A percentile compares a stretch with the other conserved stretches of the same genome.
Evolutionary conservation across 2,888 invertebrate species (phyloP).

Genomic region (Athrips mouffetella): DNA sequence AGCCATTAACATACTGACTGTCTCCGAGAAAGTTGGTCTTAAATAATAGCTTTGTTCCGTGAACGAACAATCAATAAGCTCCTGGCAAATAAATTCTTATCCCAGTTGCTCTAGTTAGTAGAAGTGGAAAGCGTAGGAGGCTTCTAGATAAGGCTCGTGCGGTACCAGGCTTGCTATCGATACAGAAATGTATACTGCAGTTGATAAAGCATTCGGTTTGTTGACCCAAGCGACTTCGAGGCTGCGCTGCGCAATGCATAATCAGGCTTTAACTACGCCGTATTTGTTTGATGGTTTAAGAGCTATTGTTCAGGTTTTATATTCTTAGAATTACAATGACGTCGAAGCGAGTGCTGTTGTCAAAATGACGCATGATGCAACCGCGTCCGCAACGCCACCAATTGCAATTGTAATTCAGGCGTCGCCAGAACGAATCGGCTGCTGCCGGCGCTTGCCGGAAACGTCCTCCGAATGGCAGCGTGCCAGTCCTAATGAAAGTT

Average conservation of each 20-base stretch:
- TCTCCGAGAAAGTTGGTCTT: conserved; percentile 1
- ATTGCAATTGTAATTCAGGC: conserved; percentile 62
- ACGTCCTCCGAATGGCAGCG: conserved; percentile 59
- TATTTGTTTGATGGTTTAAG: neutral
- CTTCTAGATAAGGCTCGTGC: conserved; percentile 51
- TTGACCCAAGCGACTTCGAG: conserved; percentile 39
- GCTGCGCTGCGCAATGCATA: conserved; percentile 13
- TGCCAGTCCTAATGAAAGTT: conserved; percentile 59
- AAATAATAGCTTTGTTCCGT: neutral
- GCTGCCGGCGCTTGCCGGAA: conserved; percentile 60
- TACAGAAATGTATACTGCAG: conserved; percentile 41
- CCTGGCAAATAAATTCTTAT: conserved; percentile 13
- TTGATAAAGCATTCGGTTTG: conserved; percentile 54
- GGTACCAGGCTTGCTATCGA: conserved; percentile 51
- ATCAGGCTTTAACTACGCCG: conserved; percentile 20
- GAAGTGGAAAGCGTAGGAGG: conserved; percentile 52
- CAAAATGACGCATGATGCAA: conserved; percentile 55
- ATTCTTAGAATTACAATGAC: conserved; percentile 27
- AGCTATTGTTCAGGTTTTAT: conserved; percentile 5
- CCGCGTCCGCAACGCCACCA: conserved; percentile 47
- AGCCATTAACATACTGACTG: conserved; percentile 1
- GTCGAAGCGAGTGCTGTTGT: conserved; percentile 35
- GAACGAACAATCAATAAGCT: conserved; percentile 8
- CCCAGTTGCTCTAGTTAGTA: conserved; percentile 24
- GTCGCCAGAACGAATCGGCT: conserved; percentile 59